A percentile compares a stretch with the other conserved stretches of the same genome.
Conservation (phyloP, 2,888 invertebrate genomes). For the Himalopsyche tibetana region DNA sequence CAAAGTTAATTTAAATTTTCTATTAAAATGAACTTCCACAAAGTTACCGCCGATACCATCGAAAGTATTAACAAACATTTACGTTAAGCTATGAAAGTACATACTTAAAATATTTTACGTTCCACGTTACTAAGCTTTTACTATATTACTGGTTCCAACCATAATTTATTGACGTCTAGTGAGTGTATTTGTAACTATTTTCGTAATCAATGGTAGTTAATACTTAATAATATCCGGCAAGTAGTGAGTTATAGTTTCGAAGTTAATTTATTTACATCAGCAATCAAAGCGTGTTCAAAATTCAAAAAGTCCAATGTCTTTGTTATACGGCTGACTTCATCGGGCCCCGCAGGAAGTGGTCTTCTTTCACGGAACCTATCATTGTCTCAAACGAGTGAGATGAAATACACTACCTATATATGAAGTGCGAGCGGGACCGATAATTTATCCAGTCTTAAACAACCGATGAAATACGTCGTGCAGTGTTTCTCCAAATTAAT, state of each 20-base stretch:
- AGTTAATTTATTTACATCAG: background rate
- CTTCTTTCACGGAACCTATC: slow-evolving; percentile 55
- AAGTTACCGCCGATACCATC: too few species aligned
- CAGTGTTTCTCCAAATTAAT: background rate
- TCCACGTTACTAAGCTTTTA: too few species aligned
- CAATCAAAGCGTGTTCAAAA: background rate
- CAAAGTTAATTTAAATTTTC: too few species aligned
- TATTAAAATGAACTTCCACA: too few species aligned
- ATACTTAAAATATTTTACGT: too few species aligned
- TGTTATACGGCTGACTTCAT: slow-evolving; percentile 44
- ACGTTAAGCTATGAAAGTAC: too few species aligned
- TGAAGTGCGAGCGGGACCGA: background rate
- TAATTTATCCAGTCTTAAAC: background rate
- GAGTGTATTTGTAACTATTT: too few species aligned
- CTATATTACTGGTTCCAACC: too few species aligned
- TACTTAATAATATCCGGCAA: background rate
- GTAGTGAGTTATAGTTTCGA: background rate
- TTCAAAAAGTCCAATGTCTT: background rate
- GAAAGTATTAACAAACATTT: too few species aligned
- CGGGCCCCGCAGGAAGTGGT: slow-evolving; percentile 62
- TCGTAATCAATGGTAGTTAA: too few species aligned
- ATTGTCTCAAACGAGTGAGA: slow-evolving; percentile 56
- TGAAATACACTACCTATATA: background rate
- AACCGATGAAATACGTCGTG: background rate
- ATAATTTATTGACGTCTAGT: too few species aligned